Evolutionary conservation across 2,888 invertebrate genomes (phyloP).

Genomic region (Oxycera nigricornis): DNA sequence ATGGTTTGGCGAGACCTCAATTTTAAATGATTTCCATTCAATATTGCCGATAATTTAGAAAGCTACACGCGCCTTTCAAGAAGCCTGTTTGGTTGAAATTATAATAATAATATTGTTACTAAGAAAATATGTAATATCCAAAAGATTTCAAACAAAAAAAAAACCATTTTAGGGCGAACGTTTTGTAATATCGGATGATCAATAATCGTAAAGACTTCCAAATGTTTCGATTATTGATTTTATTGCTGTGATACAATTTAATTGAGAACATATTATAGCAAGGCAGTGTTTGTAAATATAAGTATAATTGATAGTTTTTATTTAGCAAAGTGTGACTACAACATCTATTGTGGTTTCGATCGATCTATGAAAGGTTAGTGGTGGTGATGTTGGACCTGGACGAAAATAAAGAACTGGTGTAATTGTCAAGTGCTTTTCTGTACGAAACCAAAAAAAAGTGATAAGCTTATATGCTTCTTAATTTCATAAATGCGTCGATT

Average conservation of each 20-base stretch:
- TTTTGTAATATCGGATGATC: constrained; percentile 18
- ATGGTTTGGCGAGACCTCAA: too few species aligned
- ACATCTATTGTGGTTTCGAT: background rate
- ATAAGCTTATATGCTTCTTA: background rate
- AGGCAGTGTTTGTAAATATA: constrained; percentile 26
- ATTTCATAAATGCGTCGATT: background rate
- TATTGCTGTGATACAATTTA: constrained; percentile 61
- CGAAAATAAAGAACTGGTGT: background rate
- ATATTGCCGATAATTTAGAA: too few species aligned
- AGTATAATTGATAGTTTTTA: background rate
- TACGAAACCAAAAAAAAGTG: background rate
- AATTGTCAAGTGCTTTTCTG: background rate
- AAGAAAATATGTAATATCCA: too few species aligned
- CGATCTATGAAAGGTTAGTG: constrained; percentile 35
- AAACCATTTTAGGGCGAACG: too few species aligned
- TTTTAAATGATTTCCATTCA: too few species aligned
- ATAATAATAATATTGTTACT: too few species aligned
- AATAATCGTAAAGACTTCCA: constrained; percentile 29
- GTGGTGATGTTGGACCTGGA: constrained; percentile 16
- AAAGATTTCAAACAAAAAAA: too few species aligned
- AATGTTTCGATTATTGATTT: constrained; percentile 47
- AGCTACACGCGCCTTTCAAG: too few species aligned
- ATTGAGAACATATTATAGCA: constrained; percentile 51
- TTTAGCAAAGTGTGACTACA: background rate
- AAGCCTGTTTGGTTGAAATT: too few species aligned